Conservation (phyloP, 2,888 invertebrate species). For the Tetragonula carbonaria region DNA sequence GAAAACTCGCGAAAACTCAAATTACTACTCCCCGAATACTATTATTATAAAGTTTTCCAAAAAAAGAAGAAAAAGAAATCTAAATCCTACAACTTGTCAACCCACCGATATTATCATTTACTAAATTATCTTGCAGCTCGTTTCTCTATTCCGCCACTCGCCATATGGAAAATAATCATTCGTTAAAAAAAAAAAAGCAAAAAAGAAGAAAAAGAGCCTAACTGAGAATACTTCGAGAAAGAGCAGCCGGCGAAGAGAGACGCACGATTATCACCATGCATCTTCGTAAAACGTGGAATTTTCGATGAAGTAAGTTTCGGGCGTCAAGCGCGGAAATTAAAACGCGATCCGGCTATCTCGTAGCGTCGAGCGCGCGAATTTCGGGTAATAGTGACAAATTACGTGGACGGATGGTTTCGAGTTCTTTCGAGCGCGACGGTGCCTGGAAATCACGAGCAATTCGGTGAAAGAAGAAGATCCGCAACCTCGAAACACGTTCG, state of each 20-base stretch:
- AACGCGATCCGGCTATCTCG: constrained; percentile 12
- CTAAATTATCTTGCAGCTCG: neutral
- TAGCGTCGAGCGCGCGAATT: constrained; percentile 22
- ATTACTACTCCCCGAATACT: neutral
- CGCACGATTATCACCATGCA: neutral
- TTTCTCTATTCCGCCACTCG: neutral
- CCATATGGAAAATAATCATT: neutral
- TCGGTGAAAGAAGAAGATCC: constrained; percentile 3
- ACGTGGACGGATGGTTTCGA: constrained; percentile 40
- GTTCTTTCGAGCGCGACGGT: neutral
- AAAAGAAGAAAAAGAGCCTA: neutral
- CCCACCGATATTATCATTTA: neutral
- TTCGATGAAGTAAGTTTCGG: constrained; percentile 3
- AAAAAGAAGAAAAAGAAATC: neutral
- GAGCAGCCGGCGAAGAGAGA: neutral
- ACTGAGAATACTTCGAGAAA: neutral
- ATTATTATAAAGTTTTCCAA: neutral
- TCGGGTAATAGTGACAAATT: constrained; percentile 46
- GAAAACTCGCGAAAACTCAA: neutral
- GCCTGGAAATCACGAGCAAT: constrained; percentile 51
- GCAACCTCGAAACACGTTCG: neutral
- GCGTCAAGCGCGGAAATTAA: constrained; percentile 20
- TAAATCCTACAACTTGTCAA: neutral
- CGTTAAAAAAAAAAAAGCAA: neutral
- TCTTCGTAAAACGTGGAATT: neutral